Conservation (phyloP, 2,888 invertebrate species). For the Drosophila macrothrix region DNA sequence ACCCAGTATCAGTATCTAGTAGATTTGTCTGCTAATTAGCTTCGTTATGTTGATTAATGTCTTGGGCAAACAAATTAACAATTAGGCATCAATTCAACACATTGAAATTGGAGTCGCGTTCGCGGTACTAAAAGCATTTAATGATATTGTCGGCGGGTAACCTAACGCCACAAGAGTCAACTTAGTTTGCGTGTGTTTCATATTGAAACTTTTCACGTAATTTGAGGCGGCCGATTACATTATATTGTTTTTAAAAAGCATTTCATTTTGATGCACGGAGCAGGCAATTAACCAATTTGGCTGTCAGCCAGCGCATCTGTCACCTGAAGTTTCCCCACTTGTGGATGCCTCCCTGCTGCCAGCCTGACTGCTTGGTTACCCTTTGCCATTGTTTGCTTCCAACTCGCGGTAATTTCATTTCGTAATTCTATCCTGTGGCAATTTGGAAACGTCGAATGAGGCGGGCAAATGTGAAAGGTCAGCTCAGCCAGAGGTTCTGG, state of each 20-base stretch:
- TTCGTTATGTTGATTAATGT: constrained; percentile 59
- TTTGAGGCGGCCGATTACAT: not conserved
- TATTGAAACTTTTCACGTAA: not conserved
- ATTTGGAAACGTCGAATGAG: constrained; percentile 19
- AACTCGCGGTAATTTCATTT: constrained; percentile 55
- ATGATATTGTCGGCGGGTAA: constrained; percentile 28
- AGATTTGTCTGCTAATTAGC: constrained; percentile 55
- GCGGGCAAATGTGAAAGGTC: constrained; percentile 50
- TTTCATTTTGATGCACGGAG: constrained; percentile 39
- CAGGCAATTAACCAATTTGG: constrained; percentile 66
- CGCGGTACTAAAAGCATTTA: constrained; percentile 6
- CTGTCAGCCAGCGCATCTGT: constrained; percentile 6
- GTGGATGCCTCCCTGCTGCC: not conserved
- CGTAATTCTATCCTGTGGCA: constrained; percentile 52
- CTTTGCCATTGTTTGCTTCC: constrained; percentile 49
- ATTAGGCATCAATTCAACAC: constrained; percentile 31
- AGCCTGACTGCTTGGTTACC: not conserved
- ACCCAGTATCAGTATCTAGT: constrained; percentile 16
- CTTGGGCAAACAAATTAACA: constrained; percentile 32
- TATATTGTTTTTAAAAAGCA: constrained; percentile 26
- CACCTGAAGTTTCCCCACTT: constrained; percentile 5
- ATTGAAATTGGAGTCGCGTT: constrained; percentile 19
- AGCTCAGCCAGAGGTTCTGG: not conserved
- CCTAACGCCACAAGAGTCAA: constrained; percentile 21
- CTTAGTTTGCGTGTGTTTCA: constrained; percentile 7